phyloP scores from a whole-genome alignment of 2,113 vertebrate species.

The Nothobranchius furzeri region DNA sequence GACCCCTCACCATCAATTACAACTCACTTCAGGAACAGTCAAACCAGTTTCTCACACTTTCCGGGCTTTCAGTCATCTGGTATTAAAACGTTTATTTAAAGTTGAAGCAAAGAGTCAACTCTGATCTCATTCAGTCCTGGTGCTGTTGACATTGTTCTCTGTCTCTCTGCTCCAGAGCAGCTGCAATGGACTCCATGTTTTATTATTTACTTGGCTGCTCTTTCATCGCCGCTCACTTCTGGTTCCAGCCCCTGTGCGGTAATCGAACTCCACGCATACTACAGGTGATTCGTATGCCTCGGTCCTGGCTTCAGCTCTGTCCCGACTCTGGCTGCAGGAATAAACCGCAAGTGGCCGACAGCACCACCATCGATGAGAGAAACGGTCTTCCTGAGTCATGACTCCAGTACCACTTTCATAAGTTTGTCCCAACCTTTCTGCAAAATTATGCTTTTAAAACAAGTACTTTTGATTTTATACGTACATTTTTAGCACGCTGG shows the following conservation, averaged over 20 bases:
- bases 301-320: conserved; percentile 16
- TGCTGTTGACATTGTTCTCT: background rate
- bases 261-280: conserved; percentile 60
- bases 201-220: conserved; percentile 64
- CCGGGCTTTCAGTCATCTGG: background rate
- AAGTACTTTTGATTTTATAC: no score
- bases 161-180: conserved; percentile 16
- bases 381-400: background rate
- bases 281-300: conserved; percentile 58
- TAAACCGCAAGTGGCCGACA: conserved; percentile 2
- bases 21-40: conserved; percentile 21
- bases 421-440: no score
- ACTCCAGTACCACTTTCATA: no score
- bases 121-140: no score
- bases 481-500: no score
- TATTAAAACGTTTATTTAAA: no score
- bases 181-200: conserved; percentile 44
- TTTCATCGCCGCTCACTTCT: conserved; percentile 60
- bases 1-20: conserved; percentile 54
- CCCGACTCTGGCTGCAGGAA: no score
- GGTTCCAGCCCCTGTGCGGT: conserved; percentile 48
- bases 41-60: conserved; percentile 1
- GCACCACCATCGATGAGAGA: background rate
- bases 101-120: no score
- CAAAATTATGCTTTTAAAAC: no score